Evolutionary conservation across 2,113 vertebrate genomes (phyloP).

Genomic region (Siniperca knerii): DNA sequence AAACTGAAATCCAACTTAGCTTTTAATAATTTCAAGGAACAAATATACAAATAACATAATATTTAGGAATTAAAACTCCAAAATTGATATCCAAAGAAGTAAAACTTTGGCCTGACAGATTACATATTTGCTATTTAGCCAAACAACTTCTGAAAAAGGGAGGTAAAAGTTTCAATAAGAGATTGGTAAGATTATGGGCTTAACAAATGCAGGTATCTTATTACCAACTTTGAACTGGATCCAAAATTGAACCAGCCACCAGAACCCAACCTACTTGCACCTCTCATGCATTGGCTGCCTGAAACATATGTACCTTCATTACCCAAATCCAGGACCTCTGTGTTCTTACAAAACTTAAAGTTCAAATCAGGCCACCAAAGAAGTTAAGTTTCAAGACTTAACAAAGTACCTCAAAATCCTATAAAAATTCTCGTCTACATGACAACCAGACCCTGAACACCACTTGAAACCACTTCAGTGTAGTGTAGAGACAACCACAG

Average conservation of each 20-base stretch:
- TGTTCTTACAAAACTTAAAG: background rate
- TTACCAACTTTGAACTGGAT: conserved; percentile 11
- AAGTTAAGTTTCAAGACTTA: conserved; percentile 16
- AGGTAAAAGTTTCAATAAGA: background rate
- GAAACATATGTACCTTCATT: background rate
- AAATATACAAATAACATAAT: background rate
- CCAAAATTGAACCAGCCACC: conserved; percentile 1
- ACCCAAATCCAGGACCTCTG: background rate
- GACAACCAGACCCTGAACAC: conserved; percentile 57
- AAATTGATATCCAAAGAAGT: background rate
- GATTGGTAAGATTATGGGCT: background rate
- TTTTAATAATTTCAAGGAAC: background rate
- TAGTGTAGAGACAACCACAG: conserved; percentile 50
- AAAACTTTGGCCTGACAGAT: background rate
- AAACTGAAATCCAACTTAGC: background rate
- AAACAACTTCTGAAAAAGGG: background rate
- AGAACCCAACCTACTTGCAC: background rate
- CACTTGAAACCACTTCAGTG: conserved; percentile 67
- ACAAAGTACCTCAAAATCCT: conserved; percentile 46
- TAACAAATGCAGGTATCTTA: background rate
- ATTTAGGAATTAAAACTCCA: conserved; percentile 20
- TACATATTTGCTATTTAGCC: background rate
- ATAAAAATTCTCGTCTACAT: conserved; percentile 48
- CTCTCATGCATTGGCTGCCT: background rate
- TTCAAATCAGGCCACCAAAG: conserved; percentile 14